Evolutionary conservation across 1,140 invertebrate genomes (phyloP).

Genomic region (Cyclina sinensis): DNA sequence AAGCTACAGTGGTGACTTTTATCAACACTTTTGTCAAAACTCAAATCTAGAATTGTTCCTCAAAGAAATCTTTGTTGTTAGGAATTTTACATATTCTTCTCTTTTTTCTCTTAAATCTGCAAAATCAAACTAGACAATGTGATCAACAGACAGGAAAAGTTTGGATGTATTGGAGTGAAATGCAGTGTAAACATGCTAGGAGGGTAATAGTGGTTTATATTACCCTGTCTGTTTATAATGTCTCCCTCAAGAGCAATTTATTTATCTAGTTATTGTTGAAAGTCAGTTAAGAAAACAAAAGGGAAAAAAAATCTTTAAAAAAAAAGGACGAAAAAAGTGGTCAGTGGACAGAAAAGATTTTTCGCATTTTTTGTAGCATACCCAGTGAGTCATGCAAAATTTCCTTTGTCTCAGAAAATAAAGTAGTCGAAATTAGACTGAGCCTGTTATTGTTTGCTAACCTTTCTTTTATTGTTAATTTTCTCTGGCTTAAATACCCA

Average conservation of each 20-base stretch:
- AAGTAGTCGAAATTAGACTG: background rate
- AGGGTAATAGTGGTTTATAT: constrained; percentile 5
- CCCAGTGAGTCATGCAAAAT: background rate
- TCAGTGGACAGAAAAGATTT: background rate
- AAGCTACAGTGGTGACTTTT: too few species aligned
- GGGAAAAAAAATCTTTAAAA: background rate
- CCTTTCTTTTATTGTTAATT: background rate
- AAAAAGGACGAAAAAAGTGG: too few species aligned
- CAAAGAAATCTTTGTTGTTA: background rate
- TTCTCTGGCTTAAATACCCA: background rate
- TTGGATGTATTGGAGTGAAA: background rate
- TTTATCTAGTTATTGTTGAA: background rate
- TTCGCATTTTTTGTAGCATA: background rate
- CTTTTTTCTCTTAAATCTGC: background rate
- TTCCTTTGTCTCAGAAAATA: background rate
- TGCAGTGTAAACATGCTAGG: background rate
- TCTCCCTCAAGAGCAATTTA: background rate
- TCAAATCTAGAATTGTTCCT: background rate
- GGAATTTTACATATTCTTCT: background rate
- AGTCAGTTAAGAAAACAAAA: background rate
- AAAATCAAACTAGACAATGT: background rate
- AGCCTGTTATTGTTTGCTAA: background rate
- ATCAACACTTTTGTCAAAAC: background rate
- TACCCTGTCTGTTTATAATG: background rate
- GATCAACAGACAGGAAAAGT: background rate